Percentiles rank a stretch among this genome's conserved stretches.
phyloP scores from a whole-genome alignment of 2,113 vertebrate species.

The Seriola rivoliana region DNA sequence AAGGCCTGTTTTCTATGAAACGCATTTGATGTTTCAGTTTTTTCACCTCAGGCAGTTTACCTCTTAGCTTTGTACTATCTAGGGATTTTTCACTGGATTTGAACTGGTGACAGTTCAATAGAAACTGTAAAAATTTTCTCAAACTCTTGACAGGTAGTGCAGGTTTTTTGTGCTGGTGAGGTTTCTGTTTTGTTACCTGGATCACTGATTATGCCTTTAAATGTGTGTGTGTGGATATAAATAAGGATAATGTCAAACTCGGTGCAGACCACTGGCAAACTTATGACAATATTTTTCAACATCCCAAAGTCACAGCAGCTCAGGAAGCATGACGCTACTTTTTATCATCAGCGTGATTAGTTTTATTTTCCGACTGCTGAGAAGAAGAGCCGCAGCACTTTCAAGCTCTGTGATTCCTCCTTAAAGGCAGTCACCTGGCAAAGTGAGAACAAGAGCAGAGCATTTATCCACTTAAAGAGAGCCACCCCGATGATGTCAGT shows the following conservation, averaged over 20 bases:
- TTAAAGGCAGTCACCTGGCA: conserved; percentile 85
- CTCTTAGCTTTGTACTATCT: too few species aligned
- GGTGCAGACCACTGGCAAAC: conserved; percentile 40
- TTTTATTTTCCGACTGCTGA: conserved; percentile 71
- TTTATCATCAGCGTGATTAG: conserved; percentile 71
- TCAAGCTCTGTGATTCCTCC: conserved; percentile 82
- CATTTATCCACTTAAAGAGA: conserved; percentile 83
- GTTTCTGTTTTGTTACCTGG: background rate
- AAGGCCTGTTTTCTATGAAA: too few species aligned
- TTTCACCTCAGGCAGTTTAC: too few species aligned
- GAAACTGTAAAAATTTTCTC: too few species aligned
- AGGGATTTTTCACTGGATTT: too few species aligned
- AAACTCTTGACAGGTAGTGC: too few species aligned
- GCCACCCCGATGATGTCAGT: conserved; percentile 78
- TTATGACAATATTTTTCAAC: conserved; percentile 63
- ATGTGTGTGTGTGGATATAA: conserved; percentile 9
- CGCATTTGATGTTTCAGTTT: too few species aligned
- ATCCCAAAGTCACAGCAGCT: conserved; percentile 43
- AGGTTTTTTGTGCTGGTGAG: background rate
- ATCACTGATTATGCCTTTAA: conserved; percentile 1
- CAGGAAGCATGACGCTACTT: conserved; percentile 41
- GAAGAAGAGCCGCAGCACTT: conserved; percentile 64
- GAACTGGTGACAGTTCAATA: too few species aligned
- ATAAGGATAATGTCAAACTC: conserved; percentile 37
- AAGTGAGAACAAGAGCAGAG: conserved; percentile 81